Percentiles rank a stretch among this genome's conserved stretches.
Conservation (phyloP, 2,888 invertebrate species). For the Oscheius myriophilus region DNA sequence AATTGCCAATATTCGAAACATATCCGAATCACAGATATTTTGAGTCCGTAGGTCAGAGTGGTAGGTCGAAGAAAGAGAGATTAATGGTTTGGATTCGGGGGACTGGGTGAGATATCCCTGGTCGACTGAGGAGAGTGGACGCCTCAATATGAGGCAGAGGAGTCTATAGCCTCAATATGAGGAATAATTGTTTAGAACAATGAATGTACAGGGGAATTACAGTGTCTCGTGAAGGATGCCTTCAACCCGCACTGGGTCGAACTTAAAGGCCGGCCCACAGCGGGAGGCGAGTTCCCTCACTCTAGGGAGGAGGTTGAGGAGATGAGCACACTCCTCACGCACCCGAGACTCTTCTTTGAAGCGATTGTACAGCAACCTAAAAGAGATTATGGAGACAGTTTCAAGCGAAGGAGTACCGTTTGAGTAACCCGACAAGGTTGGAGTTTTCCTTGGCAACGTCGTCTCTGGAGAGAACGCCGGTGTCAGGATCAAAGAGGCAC, state of each 20-base stretch:
- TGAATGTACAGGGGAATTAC: slow-evolving; percentile 7
- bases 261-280: slow-evolving; percentile 24
- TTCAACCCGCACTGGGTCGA: slow-evolving; percentile 20
- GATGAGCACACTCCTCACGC: slow-evolving; percentile 12
- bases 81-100: too few relatives aligned
- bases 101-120: not conserved
- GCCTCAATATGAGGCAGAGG: slow-evolving; percentile 13
- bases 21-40: too few relatives aligned
- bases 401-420: slow-evolving; percentile 5
- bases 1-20: too few relatives aligned
- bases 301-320: slow-evolving; percentile 18
- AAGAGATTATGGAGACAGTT: not conserved
- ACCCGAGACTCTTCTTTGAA: slow-evolving; percentile 19
- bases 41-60: too few relatives aligned
- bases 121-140: slow-evolving; percentile 1
- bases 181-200: not conserved
- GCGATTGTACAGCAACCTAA: slow-evolving; percentile 12
- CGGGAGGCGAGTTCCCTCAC: slow-evolving; percentile 24
- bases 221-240: not conserved
- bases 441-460: slow-evolving; percentile 15
- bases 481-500: slow-evolving; percentile 83
- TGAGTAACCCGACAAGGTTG: slow-evolving; percentile 14
- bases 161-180: slow-evolving; percentile 21
- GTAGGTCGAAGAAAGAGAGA: too few relatives aligned
- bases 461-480: slow-evolving; percentile 5